Evolutionary conservation across 2,113 vertebrate species (phyloP), one percentile per base, ranked within the genome.

Genomic region (Motacilla alba): DNA sequence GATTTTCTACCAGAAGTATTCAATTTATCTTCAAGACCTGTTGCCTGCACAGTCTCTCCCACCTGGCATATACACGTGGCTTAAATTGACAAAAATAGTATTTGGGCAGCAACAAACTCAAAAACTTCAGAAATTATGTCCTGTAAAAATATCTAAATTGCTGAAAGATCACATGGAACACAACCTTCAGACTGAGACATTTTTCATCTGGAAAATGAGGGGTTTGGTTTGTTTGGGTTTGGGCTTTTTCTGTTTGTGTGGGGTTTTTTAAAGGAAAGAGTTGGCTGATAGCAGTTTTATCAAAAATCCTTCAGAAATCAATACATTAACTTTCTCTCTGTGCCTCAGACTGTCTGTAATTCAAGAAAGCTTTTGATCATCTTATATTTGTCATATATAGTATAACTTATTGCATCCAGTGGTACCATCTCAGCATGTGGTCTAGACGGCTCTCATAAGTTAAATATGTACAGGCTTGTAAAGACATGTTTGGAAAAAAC

Each of bases 391-490:
- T 64, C 67, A 73, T 62, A 88, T 79, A 55, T 56, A 74, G 52
- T 72, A 83, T 59, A 92, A 93, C 35, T 82, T 89, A 58, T 21
- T 77, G 70, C 47, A 50, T 30, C 63, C 70, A 83, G 62, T 53
- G 74, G 81, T 89, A 66, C 33, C 82, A 90, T 39, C 94, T 74
- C 95, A 88, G 95, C 72, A 55, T 90, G 96, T 24, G 56, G 83
- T 89, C 73, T 43, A 90, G 89, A 79, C 77, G 60, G 44, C 37
- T 91, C 83, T 94, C 12, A 5, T 86, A 93, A 94, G 64, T 68
- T 87, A 89, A 93, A 83, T 52, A 90, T 11, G 3, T 17, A 39
- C n/a, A 72, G 80, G 53, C 94, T 92, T 94, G 93, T 87, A 87
- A 94, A 81, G 60, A 58, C 86, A 82, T n/a, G 80, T 56, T 83